A percentile compares a stretch with the other conserved stretches of the same genome.
These are phyloP conservation scores for Pseudonaja textilis DNA, from an alignment of 2,113 vertebrate species.

Conservation along the genomic window DNA sequence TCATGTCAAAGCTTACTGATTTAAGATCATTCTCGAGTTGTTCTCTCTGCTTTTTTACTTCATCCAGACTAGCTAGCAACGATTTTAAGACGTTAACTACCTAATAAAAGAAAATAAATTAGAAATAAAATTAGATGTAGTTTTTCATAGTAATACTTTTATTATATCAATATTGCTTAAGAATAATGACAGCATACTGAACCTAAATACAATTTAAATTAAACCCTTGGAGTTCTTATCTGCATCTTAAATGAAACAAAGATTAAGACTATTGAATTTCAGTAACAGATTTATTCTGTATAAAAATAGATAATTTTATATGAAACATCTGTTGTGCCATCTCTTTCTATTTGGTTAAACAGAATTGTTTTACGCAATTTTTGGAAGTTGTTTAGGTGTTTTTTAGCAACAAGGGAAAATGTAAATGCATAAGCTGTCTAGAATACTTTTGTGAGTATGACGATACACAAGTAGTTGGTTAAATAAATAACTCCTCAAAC, in stretches of 20 bases:
- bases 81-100: constrained; percentile 87
- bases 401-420: background rate
- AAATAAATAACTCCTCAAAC: background rate
- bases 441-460: background rate
- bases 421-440: background rate
- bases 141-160: background rate
- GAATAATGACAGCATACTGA: background rate
- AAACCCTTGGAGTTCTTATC: background rate
- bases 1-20: constrained; percentile 92
- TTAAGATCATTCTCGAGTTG: constrained; percentile 89
- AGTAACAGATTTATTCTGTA: background rate
- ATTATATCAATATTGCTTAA: background rate
- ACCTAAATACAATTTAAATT: background rate
- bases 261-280: background rate
- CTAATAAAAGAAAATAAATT: constrained; percentile 61
- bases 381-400: background rate
- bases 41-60: constrained; percentile 90
- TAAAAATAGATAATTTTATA: background rate
- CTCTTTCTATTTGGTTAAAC: background rate
- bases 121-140: background rate
- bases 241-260: background rate
- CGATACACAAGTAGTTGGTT: background rate
- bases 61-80: constrained; percentile 82
- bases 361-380: background rate
- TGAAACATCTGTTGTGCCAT: background rate